Evolutionary conservation across 2,797 vertebrate species (phyloP).

Genomic region (Xenentodon cancila): DNA sequence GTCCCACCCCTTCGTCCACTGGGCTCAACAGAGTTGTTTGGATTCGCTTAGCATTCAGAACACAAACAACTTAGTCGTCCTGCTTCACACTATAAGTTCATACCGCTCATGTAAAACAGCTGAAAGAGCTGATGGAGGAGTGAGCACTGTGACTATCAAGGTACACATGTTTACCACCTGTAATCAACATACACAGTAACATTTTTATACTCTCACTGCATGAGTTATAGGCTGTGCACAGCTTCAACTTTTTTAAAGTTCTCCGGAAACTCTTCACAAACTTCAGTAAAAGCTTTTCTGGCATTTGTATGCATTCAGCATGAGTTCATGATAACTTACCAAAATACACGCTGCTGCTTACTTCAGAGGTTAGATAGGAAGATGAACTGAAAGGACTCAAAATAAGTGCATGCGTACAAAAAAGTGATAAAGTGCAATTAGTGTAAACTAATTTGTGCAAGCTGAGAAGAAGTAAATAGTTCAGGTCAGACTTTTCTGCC

Average conservation of each 20-base stretch:
- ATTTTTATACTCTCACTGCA: neutral
- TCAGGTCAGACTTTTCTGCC: too few species aligned
- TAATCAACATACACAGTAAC: neutral
- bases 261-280: too few species aligned
- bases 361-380: neutral
- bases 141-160: too few species aligned
- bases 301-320: too few species aligned
- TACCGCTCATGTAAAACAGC: conserved; percentile 10
- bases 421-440: too few species aligned
- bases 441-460: too few species aligned
- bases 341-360: too few species aligned
- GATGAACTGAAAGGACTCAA: neutral
- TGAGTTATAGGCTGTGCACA: neutral
- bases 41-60: conserved; percentile 62
- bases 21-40: conserved; percentile 62
- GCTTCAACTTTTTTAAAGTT: neutral
- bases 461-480: too few species aligned
- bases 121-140: neutral
- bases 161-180: neutral
- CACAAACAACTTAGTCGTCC: conserved; percentile 62
- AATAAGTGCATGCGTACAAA: neutral
- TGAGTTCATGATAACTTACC: too few species aligned
- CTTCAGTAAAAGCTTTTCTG: too few species aligned
- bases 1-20: conserved; percentile 76
- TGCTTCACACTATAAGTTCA: conserved; percentile 15